Percentiles rank a stretch among this genome's conserved stretches.
phyloP scores from a whole-genome alignment of 1,140 invertebrate genomes.

The Magallana ariakensis region DNA sequence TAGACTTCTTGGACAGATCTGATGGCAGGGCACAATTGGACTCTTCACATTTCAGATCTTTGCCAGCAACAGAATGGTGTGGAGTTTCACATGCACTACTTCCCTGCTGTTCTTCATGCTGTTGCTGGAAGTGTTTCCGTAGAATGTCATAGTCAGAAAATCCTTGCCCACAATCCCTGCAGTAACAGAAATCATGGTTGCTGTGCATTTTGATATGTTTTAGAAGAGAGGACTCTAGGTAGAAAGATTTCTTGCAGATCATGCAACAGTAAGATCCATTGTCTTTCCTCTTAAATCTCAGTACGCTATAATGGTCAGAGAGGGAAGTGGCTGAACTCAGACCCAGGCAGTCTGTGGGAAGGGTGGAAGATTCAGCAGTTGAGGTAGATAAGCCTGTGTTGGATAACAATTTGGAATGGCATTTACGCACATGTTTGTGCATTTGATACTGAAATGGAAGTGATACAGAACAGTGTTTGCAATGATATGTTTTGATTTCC shows the following conservation, averaged over 20 bases:
- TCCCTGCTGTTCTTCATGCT: constrained; percentile 69
- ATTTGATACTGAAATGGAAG: constrained; percentile 76
- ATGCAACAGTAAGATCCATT: constrained; percentile 85
- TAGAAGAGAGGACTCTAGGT: constrained; percentile 97
- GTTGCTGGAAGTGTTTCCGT: constrained; percentile 80
- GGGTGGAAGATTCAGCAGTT: not conserved
- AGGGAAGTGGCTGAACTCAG: constrained; percentile 21
- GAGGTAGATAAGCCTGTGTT: constrained; percentile 33
- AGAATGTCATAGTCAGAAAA: constrained; percentile 81
- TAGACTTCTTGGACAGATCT: constrained; percentile 39
- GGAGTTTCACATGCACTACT: not conserved
- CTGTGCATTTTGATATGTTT: constrained; percentile 99
- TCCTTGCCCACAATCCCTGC: constrained; percentile 80
- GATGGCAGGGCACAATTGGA: constrained; percentile 46
- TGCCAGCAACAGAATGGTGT: not conserved
- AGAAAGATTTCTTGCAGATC: constrained; percentile 98
- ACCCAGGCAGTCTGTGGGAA: not conserved
- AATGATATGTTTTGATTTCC: constrained; percentile 74
- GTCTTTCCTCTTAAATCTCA: constrained; percentile 56
- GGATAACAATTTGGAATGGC: constrained; percentile 50
- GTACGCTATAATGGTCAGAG: constrained; percentile 3
- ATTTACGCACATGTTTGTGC: constrained; percentile 72
- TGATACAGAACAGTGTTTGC: constrained; percentile 75
- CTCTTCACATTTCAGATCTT: not conserved
- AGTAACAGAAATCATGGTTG: constrained; percentile 93